A percentile compares a stretch with the other conserved stretches of the same genome.
Conservation (phyloP, 2,888 invertebrate genomes). For the Calliscelio sp. region DNA sequence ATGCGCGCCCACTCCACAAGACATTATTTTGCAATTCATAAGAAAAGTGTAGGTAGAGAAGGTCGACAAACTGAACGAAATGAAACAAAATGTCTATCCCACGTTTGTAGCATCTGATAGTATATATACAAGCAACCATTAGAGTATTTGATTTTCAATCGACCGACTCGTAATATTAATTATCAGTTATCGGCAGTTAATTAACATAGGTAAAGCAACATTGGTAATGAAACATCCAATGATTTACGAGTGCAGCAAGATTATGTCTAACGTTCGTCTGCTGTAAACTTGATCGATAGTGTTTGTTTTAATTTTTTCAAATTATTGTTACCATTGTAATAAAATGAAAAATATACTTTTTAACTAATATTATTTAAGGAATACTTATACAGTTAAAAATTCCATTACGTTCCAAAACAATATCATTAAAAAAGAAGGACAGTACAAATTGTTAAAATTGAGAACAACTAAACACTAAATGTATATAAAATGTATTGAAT, state of each 20-base stretch:
- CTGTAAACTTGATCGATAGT: conserved; percentile 13
- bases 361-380: too few relatives aligned
- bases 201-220: conserved; percentile 15
- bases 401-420: too few relatives aligned
- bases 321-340: too few relatives aligned
- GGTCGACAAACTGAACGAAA: conserved; percentile 29
- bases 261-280: conserved; percentile 2
- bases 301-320: too few relatives aligned
- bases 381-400: too few relatives aligned
- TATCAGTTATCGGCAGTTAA: conserved; percentile 24
- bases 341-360: too few relatives aligned
- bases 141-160: conserved; percentile 14
- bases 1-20: conserved; percentile 45
- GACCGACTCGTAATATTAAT: background rate
- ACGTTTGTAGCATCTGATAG: too few relatives aligned
- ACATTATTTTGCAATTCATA: conserved; percentile 37
- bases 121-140: too few relatives aligned
- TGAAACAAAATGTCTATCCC: conserved; percentile 12
- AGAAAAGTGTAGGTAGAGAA: conserved; percentile 50
- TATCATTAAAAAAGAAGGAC: too few relatives aligned
- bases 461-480: too few relatives aligned
- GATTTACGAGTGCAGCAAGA: background rate
- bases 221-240: background rate
- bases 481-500: too few relatives aligned
- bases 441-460: too few relatives aligned